These are phyloP conservation scores for Poecilia velifera DNA, from an alignment of 2,797 vertebrate species.

Conservation along the genomic window DNA sequence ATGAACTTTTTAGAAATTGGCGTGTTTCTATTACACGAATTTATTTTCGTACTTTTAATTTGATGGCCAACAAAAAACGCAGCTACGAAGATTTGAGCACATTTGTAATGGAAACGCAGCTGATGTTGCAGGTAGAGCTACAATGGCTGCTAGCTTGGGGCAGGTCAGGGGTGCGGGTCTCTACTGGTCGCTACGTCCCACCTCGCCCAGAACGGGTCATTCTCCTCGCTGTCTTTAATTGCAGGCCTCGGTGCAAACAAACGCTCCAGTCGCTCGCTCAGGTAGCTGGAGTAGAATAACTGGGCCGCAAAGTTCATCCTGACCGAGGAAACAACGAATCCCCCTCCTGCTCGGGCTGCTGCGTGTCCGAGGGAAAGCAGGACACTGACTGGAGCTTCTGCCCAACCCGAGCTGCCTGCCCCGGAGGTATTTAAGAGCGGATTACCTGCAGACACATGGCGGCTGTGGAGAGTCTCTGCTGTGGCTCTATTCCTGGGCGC, in stretches of 20 bases:
- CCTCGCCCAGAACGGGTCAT: conserved; percentile 96
- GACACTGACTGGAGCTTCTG: conserved; percentile 54
- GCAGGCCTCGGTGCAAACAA: conserved; percentile 70
- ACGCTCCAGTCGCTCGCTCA: conserved; percentile 77
- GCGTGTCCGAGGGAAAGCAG: conserved; percentile 46
- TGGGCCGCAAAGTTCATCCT: conserved; percentile 94
- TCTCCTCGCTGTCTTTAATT: conserved; percentile 82
- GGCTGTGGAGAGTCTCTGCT: conserved; percentile 58
- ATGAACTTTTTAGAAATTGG: no score
- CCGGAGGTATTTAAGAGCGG: conserved; percentile 75
- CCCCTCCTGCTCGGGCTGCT: conserved; percentile 34
- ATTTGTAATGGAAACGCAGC: no score
- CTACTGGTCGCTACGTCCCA: conserved; percentile 77
- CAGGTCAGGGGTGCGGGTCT: conserved; percentile 27
- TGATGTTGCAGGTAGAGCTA: no score
- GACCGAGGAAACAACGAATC: conserved; percentile 29
- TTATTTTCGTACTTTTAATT: no score
- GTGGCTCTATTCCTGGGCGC: conserved; percentile 85
- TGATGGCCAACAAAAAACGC: no score
- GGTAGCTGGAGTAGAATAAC: conserved; percentile 86
- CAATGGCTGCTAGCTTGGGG: not conserved
- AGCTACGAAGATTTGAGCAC: not conserved
- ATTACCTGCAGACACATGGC: conserved; percentile 74
- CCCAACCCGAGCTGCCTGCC: conserved; percentile 39
- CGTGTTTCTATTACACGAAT: no score